Evolutionary conservation across 2,797 vertebrate species (phyloP), one percentile per base, ranked within the genome.

Genomic region (Lithobates sylvaticus): DNA sequence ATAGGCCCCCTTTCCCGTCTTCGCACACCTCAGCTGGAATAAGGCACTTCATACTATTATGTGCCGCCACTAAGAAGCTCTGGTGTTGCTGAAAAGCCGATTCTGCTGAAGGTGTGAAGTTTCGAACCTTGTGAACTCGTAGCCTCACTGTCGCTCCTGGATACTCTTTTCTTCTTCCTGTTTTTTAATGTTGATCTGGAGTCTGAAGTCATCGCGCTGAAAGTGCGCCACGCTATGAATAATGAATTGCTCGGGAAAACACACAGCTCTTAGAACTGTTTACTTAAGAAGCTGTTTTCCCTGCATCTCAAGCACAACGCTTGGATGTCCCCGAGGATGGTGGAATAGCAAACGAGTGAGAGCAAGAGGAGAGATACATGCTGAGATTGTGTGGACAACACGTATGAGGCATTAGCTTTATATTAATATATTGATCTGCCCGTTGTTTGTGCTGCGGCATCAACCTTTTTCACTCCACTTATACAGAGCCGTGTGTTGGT

Each of bases 221-320:
- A 78, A 85, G 58, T 67, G 77, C 39, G 23, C 29, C 32, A 29
- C 15, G 7, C 29, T 29, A 82, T 86, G 67, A 86, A 86, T 82
- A 86, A 76, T 86, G 29, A 74, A 86, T 81, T 21, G 68, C 76
- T 6, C 34, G 67, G 69, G 47, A 73, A 84, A 79, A 74, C 76
- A 79, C 76, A 79, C 29, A 65, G 84, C 72, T 76, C 78, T 82
- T 71, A 71, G 70, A 81, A 76, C 42, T 71, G 85, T 86, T 86
- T 81, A 76, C 72, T 58, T 76, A 70, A 81, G 78, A 71, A 44
- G 84, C 64, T 61, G 64, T 44, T 81, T 81, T 75, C 64, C 61
- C 44, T 39, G 29, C 42, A 74, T 86, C 73, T 70, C 78, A 71
- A 44, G 39, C 50, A 72, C n/a, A 42, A 80, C 36, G 74, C 77